Evolutionary conservation across 2,113 vertebrate species (phyloP).

Genomic region (Callionymus lyra): DNA sequence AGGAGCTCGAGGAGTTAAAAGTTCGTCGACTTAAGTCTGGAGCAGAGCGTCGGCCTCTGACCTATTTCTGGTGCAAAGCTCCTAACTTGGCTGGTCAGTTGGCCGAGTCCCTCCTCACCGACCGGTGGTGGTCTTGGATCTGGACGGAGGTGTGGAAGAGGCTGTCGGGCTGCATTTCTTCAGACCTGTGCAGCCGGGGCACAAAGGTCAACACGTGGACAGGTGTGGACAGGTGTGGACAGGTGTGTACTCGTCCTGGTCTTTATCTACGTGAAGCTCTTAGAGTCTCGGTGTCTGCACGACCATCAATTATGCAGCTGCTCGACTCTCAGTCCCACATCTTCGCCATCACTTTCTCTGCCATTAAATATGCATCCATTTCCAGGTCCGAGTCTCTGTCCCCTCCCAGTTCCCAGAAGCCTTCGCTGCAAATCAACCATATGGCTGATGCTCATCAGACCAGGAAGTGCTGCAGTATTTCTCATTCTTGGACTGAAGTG

Average conservation of each 20-base stretch:
- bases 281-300: conserved; percentile 41
- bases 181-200: conserved; percentile 6
- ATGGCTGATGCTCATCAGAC: conserved; percentile 13
- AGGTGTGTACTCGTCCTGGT: conserved; percentile 4
- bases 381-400: conserved; percentile 37
- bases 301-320: conserved; percentile 60
- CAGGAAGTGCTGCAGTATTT: conserved; percentile 5
- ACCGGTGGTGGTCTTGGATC: too few relatives aligned
- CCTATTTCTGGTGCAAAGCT: conserved; percentile 32
- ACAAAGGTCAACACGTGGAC: conserved; percentile 3
- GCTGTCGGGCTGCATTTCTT: too few relatives aligned
- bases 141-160: too few relatives aligned
- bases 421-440: conserved; percentile 9
- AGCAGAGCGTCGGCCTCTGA: conserved; percentile 19
- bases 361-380: conserved; percentile 63
- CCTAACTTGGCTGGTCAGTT: conserved; percentile 25
- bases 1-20: conserved; percentile 4
- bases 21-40: conserved; percentile 12
- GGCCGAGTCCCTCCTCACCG: conserved; percentile 7
- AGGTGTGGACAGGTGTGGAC: conserved; percentile 35
- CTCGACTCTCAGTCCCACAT: conserved; percentile 37
- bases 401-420: conserved; percentile 36
- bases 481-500: neutral
- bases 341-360: conserved; percentile 39
- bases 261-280: conserved; percentile 19